Evolutionary conservation across 2,888 invertebrate species (phyloP).

Genomic region (Lasioglossum leucozonium): DNA sequence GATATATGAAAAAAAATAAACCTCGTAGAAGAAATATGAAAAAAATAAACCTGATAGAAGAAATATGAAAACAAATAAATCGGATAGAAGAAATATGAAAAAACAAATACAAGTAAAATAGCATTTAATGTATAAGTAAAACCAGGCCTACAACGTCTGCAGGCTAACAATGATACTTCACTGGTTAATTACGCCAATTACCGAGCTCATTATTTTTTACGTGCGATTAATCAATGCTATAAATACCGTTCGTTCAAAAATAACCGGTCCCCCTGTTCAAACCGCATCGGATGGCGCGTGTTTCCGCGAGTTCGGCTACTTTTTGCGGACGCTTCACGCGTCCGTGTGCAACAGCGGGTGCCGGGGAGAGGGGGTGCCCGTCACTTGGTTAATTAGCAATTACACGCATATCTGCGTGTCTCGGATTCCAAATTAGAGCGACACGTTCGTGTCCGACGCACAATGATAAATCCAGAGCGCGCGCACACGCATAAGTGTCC

Average conservation of each 20-base stretch:
- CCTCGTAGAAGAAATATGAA: no score
- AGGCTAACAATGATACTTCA: no score
- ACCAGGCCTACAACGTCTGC: no score
- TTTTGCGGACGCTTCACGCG: conserved; percentile 34
- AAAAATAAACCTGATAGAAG: no score
- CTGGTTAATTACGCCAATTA: background rate
- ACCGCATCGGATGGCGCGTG: background rate
- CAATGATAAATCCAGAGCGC: conserved; percentile 49
- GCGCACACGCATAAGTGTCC: background rate
- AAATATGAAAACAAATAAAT: no score
- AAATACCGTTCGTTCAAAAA: background rate
- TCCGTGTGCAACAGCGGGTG: conserved; percentile 39
- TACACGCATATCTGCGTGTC: conserved; percentile 65
- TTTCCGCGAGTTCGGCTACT: conserved; percentile 15
- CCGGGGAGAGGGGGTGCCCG: conserved; percentile 34
- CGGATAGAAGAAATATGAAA: no score
- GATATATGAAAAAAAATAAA: no score
- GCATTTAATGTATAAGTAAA: no score
- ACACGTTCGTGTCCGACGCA: conserved; percentile 50
- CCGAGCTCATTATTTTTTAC: background rate
- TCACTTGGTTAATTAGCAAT: conserved; percentile 62
- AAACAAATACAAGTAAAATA: no score
- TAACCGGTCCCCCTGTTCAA: background rate
- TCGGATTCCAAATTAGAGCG: conserved; percentile 66
- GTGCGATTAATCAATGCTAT: background rate